A percentile compares a stretch with the other conserved stretches of the same genome.
Evolutionary conservation across 2,113 vertebrate species (phyloP).

Genomic region (Alouatta palliata): DNA sequence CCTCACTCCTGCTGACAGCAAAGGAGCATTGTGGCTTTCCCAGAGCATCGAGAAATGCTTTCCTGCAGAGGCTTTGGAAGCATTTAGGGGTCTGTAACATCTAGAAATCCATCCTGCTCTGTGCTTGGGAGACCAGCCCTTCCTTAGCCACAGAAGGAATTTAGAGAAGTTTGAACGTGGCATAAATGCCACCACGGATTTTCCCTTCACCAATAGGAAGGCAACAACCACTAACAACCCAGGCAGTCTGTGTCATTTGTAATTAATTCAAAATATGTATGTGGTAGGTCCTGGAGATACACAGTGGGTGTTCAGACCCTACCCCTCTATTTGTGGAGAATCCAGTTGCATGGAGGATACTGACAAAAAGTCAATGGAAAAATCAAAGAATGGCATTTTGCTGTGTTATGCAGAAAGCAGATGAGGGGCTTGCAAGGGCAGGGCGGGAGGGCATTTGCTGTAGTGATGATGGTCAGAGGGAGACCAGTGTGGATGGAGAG

Average conservation of each 20-base stretch:
- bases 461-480: background rate
- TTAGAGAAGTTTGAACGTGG: background rate
- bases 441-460: background rate
- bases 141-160: background rate
- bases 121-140: background rate
- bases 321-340: background rate
- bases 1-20: background rate
- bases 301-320: background rate
- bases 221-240: background rate
- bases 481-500: background rate
- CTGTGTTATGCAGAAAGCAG: background rate
- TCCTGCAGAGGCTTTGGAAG: background rate
- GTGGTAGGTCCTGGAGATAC: background rate
- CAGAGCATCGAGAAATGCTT: background rate
- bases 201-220: background rate
- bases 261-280: background rate
- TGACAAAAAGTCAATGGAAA: background rate
- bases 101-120: background rate
- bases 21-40: background rate
- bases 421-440: background rate
- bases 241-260: background rate
- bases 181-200: background rate
- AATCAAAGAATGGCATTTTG: background rate
- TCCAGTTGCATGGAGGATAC: background rate
- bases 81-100: background rate